A percentile compares a stretch with the other conserved stretches of the same genome.
Conservation (phyloP, 2,888 invertebrate species). For the Phlogophora meticulosa region DNA sequence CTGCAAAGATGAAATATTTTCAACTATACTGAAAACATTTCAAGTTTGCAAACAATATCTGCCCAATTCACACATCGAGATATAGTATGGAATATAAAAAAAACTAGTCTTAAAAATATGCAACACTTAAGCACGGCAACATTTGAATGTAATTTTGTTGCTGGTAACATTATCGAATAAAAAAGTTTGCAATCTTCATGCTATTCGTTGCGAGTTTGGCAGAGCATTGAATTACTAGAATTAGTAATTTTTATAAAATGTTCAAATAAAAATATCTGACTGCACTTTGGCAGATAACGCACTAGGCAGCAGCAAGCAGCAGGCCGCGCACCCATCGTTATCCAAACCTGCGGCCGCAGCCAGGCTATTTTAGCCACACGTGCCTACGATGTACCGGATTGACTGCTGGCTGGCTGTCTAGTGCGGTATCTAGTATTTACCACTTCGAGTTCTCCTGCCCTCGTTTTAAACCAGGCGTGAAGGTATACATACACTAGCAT, state of each 20-base stretch:
- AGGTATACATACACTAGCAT: conserved; percentile 62
- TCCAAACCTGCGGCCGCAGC: conserved; percentile 60
- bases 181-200: conserved; percentile 37
- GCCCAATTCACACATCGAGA: conserved; percentile 70
- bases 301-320: conserved; percentile 62
- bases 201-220: conserved; percentile 59
- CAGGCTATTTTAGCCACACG: conserved; percentile 61
- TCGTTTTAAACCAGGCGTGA: conserved; percentile 59
- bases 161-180: conserved; percentile 18
- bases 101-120: conserved; percentile 60
- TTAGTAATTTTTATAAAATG: conserved; percentile 48
- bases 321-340: conserved; percentile 62
- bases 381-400: conserved; percentile 57
- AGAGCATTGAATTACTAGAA: conserved; percentile 54
- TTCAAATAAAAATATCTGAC: conserved; percentile 63
- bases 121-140: conserved; percentile 49
- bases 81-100: conserved; percentile 48
- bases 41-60: conserved; percentile 56
- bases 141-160: conserved; percentile 21
- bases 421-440: conserved; percentile 63
- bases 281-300: conserved; percentile 63
- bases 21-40: conserved; percentile 44
- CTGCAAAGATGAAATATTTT: conserved; percentile 60
- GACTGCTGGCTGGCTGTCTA: conserved; percentile 58
- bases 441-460: conserved; percentile 60